Conservation (phyloP, 2,113 vertebrate genomes). For the Eurypyga helias region DNA sequence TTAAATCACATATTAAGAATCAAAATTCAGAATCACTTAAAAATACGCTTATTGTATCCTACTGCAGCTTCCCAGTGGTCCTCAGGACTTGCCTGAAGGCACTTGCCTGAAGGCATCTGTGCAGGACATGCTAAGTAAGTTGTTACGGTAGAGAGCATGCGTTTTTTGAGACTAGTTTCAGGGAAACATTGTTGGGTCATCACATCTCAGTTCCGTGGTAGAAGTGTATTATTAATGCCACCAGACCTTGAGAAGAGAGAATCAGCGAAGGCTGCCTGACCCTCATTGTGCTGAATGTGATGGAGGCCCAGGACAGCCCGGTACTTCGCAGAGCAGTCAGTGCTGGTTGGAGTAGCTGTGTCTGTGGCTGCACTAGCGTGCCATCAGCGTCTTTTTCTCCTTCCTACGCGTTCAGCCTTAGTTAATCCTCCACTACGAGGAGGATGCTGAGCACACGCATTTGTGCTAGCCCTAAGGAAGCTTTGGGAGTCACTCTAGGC, state of each 20-base stretch:
- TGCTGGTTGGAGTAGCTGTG: background rate
- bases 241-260: background rate
- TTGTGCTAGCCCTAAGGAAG: background rate
- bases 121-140: background rate
- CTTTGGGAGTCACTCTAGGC: background rate
- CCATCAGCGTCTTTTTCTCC: background rate
- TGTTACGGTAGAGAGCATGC: background rate
- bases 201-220: background rate
- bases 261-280: background rate
- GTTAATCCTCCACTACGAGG: background rate
- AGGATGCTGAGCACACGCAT: background rate
- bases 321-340: background rate
- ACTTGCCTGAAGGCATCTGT: background rate
- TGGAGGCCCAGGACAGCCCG: background rate
- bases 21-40: background rate
- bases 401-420: background rate
- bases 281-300: background rate
- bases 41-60: background rate
- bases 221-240: background rate
- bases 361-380: background rate
- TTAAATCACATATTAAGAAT: background rate
- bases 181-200: background rate
- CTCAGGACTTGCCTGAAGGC: background rate
- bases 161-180: background rate
- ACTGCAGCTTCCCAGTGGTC: background rate